These are phyloP conservation scores for Flexamia atlantica DNA, from an alignment of 2,888 invertebrate genomes.

Conservation along the genomic window DNA sequence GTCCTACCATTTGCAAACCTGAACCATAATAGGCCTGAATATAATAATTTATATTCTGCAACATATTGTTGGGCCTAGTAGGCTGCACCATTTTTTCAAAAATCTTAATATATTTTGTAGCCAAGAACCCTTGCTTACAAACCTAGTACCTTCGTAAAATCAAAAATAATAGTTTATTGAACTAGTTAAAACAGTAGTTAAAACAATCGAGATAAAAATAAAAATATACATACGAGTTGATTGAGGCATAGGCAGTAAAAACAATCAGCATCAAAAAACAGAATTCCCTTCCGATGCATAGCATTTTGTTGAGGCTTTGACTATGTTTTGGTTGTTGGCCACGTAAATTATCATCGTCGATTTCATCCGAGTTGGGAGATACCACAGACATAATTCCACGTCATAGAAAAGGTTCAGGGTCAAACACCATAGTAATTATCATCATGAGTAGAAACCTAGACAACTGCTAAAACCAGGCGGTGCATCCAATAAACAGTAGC, in stretches of 20 bases:
- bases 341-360: slow-evolving; percentile 67
- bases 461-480: background rate
- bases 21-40: no score
- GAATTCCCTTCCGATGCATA: slow-evolving; percentile 82
- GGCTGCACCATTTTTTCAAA: no score
- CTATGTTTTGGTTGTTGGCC: slow-evolving; percentile 51
- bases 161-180: no score
- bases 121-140: no score
- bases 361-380: slow-evolving; percentile 62
- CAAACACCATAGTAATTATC: background rate
- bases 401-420: slow-evolving; percentile 64
- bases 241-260: slow-evolving; percentile 84
- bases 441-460: background rate
- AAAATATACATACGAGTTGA: slow-evolving; percentile 84
- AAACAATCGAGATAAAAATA: no score
- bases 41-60: no score
- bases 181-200: no score
- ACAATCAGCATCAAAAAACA: slow-evolving; percentile 81
- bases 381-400: slow-evolving; percentile 68
- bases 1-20: no score
- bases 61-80: no score
- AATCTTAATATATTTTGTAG: no score
- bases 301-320: slow-evolving; percentile 74
- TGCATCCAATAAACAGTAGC: background rate
- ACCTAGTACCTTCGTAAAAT: no score